A percentile compares a stretch with the other conserved stretches of the same genome.
Conservation (phyloP, 2,113 vertebrate species). For the Psephotus haematonotus region DNA sequence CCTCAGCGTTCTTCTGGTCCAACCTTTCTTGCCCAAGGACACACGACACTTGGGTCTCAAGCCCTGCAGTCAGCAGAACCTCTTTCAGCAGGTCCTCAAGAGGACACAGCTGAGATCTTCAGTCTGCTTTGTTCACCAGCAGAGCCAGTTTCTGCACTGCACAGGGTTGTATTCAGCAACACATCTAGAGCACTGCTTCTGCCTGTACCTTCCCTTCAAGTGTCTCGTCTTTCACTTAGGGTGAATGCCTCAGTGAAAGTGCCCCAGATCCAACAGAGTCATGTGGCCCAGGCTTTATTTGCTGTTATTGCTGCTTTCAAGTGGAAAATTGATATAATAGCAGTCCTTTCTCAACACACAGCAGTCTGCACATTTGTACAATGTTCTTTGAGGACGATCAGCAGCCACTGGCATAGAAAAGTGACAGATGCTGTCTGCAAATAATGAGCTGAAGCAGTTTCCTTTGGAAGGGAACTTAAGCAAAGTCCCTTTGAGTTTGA, state of each 20-base stretch:
- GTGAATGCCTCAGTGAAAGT: neutral
- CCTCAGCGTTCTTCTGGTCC: neutral
- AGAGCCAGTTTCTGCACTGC: neutral
- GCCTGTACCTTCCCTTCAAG: neutral
- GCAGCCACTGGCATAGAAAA: constrained; percentile 45
- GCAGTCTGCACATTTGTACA: constrained; percentile 50
- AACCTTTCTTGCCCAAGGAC: neutral
- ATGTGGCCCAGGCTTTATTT: constrained; percentile 55
- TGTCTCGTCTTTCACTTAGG: neutral
- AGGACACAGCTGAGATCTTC: neutral
- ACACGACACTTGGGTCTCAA: neutral
- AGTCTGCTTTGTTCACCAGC: neutral
- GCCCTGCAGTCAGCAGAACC: neutral
- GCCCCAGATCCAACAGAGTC: constrained; percentile 44
- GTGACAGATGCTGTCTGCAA: constrained; percentile 71
- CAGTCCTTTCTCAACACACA: constrained; percentile 54
- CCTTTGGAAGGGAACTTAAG: constrained; percentile 52
- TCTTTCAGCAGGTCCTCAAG: neutral
- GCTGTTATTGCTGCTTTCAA: constrained; percentile 71
- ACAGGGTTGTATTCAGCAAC: neutral
- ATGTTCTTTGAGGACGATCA: constrained; percentile 53
- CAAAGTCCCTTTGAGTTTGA: constrained; percentile 51
- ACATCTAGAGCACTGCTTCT: neutral
- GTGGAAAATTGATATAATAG: constrained; percentile 72
- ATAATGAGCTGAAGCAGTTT: constrained; percentile 62